Conservation (phyloP, 2,888 invertebrate species). For the Zygogramma bicolorata region DNA sequence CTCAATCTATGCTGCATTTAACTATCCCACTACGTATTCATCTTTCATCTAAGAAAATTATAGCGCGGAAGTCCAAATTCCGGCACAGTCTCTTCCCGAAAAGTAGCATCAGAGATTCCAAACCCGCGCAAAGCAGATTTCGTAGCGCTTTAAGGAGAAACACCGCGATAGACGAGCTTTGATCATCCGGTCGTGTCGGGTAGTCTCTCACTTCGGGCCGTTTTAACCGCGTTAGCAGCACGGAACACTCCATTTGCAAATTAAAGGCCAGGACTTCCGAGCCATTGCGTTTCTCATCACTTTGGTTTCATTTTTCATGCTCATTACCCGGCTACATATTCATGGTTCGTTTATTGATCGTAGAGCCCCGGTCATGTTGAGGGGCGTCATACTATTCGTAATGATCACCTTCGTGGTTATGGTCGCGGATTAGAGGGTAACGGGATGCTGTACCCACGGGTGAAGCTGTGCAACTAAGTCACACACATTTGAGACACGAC, state of each 20-base stretch:
- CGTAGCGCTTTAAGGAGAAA: constrained; percentile 26
- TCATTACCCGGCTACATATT: constrained; percentile 41
- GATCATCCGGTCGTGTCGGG: constrained; percentile 55
- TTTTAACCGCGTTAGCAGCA: constrained; percentile 58
- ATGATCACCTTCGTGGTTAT: background rate
- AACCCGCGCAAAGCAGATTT: constrained; percentile 25
- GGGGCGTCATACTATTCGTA: background rate
- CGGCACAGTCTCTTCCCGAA: background rate
- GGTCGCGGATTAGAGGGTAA: background rate
- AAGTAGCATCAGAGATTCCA: constrained; percentile 5
- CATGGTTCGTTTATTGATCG: constrained; percentile 4
- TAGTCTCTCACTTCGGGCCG: constrained; percentile 42
- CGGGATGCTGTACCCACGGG: background rate
- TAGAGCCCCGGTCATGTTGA: background rate
- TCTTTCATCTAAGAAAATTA: too few species aligned
- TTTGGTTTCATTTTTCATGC: constrained; percentile 57
- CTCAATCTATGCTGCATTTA: too few species aligned
- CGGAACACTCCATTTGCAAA: constrained; percentile 64
- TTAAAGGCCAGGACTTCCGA: constrained; percentile 65
- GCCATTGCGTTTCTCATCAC: constrained; percentile 56
- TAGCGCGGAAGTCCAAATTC: too few species aligned
- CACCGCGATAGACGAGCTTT: constrained; percentile 47
- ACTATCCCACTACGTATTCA: too few species aligned
- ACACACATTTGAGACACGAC: background rate
- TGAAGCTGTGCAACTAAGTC: background rate